A percentile compares a stretch with the other conserved stretches of the same genome.
Conservation (phyloP, 2,113 vertebrate genomes). For the Alexandromys fortis region DNA sequence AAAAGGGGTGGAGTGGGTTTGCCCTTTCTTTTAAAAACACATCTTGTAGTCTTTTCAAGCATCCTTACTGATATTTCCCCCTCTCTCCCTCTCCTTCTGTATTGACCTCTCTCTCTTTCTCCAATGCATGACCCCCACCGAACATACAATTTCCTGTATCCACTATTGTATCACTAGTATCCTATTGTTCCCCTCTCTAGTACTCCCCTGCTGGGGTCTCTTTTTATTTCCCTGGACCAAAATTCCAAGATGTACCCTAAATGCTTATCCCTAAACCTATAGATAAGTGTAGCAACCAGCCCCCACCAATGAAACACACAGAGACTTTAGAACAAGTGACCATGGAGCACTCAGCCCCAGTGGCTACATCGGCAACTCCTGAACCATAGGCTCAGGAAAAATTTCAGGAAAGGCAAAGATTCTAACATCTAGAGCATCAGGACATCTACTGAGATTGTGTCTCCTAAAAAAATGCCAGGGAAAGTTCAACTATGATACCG, state of each 20-base stretch:
- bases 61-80: neutral
- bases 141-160: neutral
- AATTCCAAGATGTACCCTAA: neutral
- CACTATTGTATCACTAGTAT: neutral
- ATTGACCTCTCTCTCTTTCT: neutral
- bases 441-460: neutral
- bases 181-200: neutral
- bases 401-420: neutral
- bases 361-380: neutral
- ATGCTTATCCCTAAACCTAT: neutral
- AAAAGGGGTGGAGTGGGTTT: neutral
- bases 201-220: neutral
- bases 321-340: neutral
- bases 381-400: neutral
- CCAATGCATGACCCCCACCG: neutral
- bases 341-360: neutral
- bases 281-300: neutral
- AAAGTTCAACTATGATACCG: neutral
- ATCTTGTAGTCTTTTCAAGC: neutral
- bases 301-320: neutral
- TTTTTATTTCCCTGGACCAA: neutral
- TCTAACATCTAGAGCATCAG: neutral
- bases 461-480: neutral
- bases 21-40: neutral
- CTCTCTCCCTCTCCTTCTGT: neutral